Evolutionary conservation across 2,797 vertebrate species (phyloP).

Genomic region (Hyperoplus lanceolatus): DNA sequence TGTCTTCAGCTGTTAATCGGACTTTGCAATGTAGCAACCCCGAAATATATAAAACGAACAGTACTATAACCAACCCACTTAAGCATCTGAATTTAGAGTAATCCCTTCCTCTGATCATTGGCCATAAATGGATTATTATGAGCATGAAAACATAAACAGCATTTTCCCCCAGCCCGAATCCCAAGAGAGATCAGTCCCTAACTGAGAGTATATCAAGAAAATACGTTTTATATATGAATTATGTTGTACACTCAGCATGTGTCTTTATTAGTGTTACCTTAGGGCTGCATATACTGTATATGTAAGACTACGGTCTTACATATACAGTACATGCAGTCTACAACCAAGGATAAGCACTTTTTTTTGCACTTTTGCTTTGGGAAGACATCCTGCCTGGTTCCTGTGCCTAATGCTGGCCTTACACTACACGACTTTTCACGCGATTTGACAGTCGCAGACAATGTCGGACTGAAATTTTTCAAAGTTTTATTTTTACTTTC

Average conservation of each 20-base stretch:
- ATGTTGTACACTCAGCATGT: background rate
- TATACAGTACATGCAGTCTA: too few relatives aligned
- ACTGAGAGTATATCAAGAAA: background rate
- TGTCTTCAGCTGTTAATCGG: background rate
- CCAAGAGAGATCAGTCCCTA: background rate
- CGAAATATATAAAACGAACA: background rate
- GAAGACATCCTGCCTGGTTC: too few relatives aligned
- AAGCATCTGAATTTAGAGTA: conserved; percentile 13
- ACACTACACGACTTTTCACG: too few relatives aligned
- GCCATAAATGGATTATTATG: background rate
- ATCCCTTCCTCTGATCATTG: background rate
- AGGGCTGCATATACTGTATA: too few relatives aligned
- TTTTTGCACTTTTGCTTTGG: too few relatives aligned
- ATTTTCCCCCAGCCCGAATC: background rate
- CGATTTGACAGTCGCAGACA: too few relatives aligned
- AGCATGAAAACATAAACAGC: conserved; percentile 2
- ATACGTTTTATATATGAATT: background rate
- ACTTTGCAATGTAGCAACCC: background rate
- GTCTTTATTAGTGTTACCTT: background rate
- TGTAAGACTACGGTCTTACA: too few relatives aligned
- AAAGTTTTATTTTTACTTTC: too few relatives aligned
- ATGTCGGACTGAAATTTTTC: too few relatives aligned
- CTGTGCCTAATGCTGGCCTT: too few relatives aligned
- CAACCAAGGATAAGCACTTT: too few relatives aligned
- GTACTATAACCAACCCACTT: background rate